These are phyloP conservation scores for Drosophila repletoides DNA, from an alignment of 1,140 invertebrate genomes.

Conservation along the genomic window DNA sequence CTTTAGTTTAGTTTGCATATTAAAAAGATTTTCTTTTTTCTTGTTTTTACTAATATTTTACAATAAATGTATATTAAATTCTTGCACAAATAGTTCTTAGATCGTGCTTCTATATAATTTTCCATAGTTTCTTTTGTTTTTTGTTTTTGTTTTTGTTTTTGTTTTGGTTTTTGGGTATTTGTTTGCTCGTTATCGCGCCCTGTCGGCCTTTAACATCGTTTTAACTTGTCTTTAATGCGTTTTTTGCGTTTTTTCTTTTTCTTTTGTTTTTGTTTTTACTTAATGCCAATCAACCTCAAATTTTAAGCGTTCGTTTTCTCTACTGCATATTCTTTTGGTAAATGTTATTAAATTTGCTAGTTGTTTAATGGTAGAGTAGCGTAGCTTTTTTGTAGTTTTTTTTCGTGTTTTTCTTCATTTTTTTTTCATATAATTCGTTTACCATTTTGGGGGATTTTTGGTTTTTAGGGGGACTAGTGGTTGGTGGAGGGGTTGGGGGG, in stretches of 20 bases:
- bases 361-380: conserved; percentile 66
- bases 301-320: conserved; percentile 79
- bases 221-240: conserved; percentile 56
- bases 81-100: conserved; percentile 54
- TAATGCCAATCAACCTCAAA: conserved; percentile 81
- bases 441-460: conserved; percentile 53
- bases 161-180: conserved; percentile 20
- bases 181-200: conserved; percentile 73
- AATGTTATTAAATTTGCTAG: conserved; percentile 57
- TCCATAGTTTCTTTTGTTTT: conserved; percentile 31
- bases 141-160: conserved; percentile 21
- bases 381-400: conserved; percentile 43
- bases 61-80: conserved; percentile 68
- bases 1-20: conserved; percentile 39
- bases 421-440: conserved; percentile 77
- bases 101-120: conserved; percentile 36
- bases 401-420: conserved; percentile 4
- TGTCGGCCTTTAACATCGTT: conserved; percentile 79
- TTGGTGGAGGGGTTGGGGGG: too few relatives aligned
- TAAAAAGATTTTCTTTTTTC: conserved; percentile 49
- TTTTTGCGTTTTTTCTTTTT: too few relatives aligned
- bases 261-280: too few relatives aligned
- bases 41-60: conserved; percentile 68
- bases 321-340: conserved; percentile 64
- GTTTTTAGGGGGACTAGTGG: not conserved